phyloP scores from a whole-genome alignment of 2,113 vertebrate genomes.

The Rhea americana region DNA sequence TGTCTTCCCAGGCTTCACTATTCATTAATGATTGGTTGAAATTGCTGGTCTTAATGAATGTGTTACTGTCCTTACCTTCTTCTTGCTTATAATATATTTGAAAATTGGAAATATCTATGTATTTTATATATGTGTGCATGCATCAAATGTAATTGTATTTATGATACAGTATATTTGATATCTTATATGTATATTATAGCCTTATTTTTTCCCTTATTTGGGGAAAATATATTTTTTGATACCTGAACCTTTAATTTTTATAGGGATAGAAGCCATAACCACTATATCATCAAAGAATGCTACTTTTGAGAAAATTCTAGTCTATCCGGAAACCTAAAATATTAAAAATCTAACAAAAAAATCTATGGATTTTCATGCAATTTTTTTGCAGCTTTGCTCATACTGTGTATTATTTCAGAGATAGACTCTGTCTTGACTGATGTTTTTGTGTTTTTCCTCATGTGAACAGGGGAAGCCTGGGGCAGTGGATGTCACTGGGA shows the following conservation, averaged over 20 bases:
- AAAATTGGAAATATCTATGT: neutral
- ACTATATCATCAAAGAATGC: neutral
- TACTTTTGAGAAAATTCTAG: neutral
- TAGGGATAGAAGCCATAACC: neutral
- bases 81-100: neutral
- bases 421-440: slow-evolving; percentile 38
- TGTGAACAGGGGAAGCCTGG: slow-evolving; percentile 53
- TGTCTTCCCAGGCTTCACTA: neutral
- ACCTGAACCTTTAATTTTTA: neutral
- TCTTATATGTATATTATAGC: neutral
- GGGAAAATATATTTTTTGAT: neutral
- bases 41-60: neutral
- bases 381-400: neutral
- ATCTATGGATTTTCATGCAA: neutral
- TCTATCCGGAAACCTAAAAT: neutral
- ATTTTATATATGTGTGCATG: neutral
- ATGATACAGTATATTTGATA: neutral
- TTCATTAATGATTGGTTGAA: neutral
- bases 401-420: slow-evolving; percentile 15
- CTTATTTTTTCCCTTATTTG: neutral
- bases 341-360: neutral
- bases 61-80: neutral
- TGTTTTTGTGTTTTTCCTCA: slow-evolving; percentile 23
- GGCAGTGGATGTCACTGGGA: slow-evolving; percentile 59
- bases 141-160: neutral